Evolutionary conservation across 2,888 invertebrate genomes (phyloP).

Genomic region (Mesorhabditis sp.): DNA sequence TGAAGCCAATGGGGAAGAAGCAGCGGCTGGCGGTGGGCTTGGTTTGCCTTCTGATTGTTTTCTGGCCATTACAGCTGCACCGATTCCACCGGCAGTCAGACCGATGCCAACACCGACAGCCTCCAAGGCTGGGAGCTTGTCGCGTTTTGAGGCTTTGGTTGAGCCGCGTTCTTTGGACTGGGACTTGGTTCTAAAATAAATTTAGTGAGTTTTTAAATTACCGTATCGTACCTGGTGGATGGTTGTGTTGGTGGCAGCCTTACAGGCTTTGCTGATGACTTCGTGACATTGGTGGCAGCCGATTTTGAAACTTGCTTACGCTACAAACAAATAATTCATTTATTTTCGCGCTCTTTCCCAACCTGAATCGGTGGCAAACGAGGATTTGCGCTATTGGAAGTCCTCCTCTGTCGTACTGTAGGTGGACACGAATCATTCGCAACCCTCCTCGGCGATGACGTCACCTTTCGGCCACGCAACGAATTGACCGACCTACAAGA

Average conservation of each 20-base stretch:
- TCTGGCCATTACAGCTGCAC: neutral
- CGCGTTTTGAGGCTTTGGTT: neutral
- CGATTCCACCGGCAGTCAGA: too few relatives aligned
- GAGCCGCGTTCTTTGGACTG: too few relatives aligned
- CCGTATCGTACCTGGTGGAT: too few relatives aligned
- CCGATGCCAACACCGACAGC: neutral
- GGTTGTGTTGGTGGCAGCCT: neutral
- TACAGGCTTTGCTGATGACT: neutral
- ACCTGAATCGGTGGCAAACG: conserved; percentile 3
- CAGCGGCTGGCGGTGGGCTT: neutral
- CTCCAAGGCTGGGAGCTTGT: neutral
- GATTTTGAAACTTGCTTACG: neutral
- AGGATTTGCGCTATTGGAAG: neutral
- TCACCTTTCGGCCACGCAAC: conserved; percentile 13
- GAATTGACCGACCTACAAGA: conserved; percentile 13
- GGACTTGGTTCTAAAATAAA: too few relatives aligned
- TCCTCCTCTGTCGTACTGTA: conserved; percentile 13
- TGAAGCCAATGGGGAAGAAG: neutral
- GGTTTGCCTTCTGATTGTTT: neutral
- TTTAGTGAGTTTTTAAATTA: too few relatives aligned
- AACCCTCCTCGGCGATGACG: conserved; percentile 7
- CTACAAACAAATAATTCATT: neutral
- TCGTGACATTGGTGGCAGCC: neutral
- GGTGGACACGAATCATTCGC: conserved; percentile 16
- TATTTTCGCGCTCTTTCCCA: too few relatives aligned